Percentiles rank a stretch among this genome's conserved stretches.
Evolutionary conservation across 2,797 vertebrate species (phyloP).

Genomic region (Cephalopachus bancanus): DNA sequence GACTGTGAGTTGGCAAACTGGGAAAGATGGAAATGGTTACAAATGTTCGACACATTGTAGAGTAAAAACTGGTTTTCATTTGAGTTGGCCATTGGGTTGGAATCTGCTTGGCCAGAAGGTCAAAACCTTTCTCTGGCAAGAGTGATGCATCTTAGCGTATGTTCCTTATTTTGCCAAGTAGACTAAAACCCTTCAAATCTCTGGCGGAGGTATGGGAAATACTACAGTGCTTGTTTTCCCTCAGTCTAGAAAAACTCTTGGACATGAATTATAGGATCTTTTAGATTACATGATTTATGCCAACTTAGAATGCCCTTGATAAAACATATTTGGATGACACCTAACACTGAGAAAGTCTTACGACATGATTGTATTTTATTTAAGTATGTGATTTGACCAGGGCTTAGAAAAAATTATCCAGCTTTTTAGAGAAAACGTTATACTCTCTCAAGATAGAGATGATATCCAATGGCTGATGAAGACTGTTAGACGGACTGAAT

Average conservation of each 20-base stretch:
- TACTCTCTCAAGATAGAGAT: slow-evolving; percentile 16
- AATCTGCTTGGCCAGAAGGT: slow-evolving; percentile 30
- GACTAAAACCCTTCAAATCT: slow-evolving; percentile 41
- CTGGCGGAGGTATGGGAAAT: not conserved
- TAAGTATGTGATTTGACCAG: not conserved
- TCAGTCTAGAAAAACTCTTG: slow-evolving; percentile 23
- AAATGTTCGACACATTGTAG: slow-evolving; percentile 52
- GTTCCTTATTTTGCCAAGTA: slow-evolving; percentile 45
- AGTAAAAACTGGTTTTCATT: slow-evolving; percentile 48
- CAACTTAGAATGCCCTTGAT: not conserved
- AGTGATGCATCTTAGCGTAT: slow-evolving; percentile 1
- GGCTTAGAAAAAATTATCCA: not conserved
- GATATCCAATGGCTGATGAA: not conserved
- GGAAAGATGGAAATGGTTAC: slow-evolving; percentile 13
- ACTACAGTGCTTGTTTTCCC: not conserved
- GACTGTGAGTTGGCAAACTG: not conserved
- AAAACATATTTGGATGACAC: not conserved
- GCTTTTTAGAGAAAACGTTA: not conserved
- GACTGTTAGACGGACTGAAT: not conserved
- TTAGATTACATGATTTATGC: not conserved
- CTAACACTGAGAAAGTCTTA: not conserved
- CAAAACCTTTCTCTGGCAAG: slow-evolving; percentile 45
- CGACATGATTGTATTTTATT: not conserved
- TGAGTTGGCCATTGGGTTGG: slow-evolving; percentile 51
- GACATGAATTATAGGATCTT: not conserved